Evolutionary conservation across 2,888 invertebrate genomes (phyloP).

Genomic region (Cryptocheilus praepositus): DNA sequence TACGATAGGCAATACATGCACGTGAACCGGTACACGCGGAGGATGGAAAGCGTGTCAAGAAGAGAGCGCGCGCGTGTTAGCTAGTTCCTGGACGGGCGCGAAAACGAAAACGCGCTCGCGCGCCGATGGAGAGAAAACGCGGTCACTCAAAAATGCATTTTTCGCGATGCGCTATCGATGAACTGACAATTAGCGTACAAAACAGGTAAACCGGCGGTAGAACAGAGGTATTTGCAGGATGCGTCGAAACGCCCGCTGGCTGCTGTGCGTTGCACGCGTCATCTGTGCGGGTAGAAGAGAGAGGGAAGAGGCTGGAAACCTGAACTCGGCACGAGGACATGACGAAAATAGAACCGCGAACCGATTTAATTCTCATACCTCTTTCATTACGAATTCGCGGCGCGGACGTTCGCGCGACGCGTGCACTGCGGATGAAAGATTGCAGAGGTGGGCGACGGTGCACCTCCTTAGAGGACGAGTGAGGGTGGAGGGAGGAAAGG

Average conservation of each 20-base stretch:
- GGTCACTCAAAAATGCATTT: slow-evolving; percentile 33
- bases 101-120: too few species aligned
- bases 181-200: slow-evolving; percentile 35
- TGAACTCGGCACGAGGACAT: slow-evolving; percentile 25
- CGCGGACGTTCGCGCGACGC: slow-evolving; percentile 2
- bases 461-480: too few species aligned
- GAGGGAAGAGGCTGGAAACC: slow-evolving; percentile 24
- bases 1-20: too few species aligned
- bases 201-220: slow-evolving; percentile 17
- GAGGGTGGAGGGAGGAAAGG: slow-evolving; percentile 26
- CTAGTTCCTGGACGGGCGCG: background rate
- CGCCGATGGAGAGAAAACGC: slow-evolving; percentile 7
- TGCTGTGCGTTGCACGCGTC: background rate
- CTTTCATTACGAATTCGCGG: slow-evolving; percentile 11
- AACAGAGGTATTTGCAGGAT: background rate
- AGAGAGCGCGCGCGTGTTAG: slow-evolving; percentile 11
- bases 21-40: background rate
- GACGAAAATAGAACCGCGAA: slow-evolving; percentile 29
- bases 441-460: too few species aligned
- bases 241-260: background rate
- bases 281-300: slow-evolving; percentile 12
- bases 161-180: slow-evolving; percentile 32
- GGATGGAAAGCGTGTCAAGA: slow-evolving; percentile 37
- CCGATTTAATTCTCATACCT: slow-evolving; percentile 25
- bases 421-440: too few species aligned